Conservation (phyloP, 2,797 vertebrate species). For the Anniella stebbinsi region DNA sequence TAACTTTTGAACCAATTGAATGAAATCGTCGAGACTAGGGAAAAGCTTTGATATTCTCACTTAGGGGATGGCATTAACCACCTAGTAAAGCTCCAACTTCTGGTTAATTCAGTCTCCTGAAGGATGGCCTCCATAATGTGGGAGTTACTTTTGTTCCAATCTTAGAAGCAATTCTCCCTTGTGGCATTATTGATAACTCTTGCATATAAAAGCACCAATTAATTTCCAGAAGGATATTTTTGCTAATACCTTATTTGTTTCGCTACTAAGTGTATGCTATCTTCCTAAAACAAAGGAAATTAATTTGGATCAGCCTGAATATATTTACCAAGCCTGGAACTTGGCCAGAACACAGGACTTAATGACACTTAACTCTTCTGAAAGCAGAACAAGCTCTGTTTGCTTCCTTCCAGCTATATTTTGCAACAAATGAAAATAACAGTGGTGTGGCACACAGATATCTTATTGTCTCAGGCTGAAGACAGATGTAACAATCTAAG, state of each 20-base stretch:
- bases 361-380: background rate
- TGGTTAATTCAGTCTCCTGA: slow-evolving; percentile 6
- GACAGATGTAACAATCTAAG: background rate
- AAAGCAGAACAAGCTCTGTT: background rate
- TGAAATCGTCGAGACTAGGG: background rate
- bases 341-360: slow-evolving; percentile 2
- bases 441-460: background rate
- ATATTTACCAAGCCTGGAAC: slow-evolving; percentile 9
- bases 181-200: background rate
- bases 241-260: slow-evolving; percentile 19
- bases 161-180: slow-evolving; percentile 6
- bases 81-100: background rate
- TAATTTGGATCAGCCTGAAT: slow-evolving; percentile 14
- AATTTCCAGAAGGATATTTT: slow-evolving; percentile 14
- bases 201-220: slow-evolving; percentile 1
- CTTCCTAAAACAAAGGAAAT: slow-evolving; percentile 3
- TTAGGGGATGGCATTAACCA: background rate
- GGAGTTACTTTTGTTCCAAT: background rate
- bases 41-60: background rate
- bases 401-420: background rate
- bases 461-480: background rate
- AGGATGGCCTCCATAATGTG: background rate
- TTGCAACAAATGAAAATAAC: background rate
- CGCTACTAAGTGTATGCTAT: background rate
- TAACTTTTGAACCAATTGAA: background rate